Evolutionary conservation across 2,797 vertebrate genomes (phyloP).

Genomic region (Microhierax caerulescens): DNA sequence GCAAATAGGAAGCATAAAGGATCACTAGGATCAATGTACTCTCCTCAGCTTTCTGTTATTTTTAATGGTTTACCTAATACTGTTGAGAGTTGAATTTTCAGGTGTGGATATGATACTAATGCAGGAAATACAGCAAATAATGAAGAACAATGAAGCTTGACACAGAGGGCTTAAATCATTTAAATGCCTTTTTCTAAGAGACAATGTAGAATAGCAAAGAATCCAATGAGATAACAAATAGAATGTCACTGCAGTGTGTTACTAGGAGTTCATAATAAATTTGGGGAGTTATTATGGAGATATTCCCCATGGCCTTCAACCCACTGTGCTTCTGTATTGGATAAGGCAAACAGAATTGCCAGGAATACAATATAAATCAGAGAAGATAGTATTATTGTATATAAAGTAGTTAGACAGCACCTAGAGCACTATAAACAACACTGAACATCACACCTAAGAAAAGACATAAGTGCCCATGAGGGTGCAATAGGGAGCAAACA

Average conservation of each 20-base stretch:
- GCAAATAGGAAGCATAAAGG: constrained; percentile 47
- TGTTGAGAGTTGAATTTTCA: constrained; percentile 31
- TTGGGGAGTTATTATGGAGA: constrained; percentile 53
- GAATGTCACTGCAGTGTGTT: neutral
- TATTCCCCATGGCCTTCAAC: constrained; percentile 50
- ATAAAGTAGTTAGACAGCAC: constrained; percentile 60
- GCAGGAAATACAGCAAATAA: constrained; percentile 12
- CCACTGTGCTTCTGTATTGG: constrained; percentile 9
- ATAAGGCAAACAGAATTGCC: constrained; percentile 45
- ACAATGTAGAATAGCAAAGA: constrained; percentile 48
- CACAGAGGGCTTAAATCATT: constrained; percentile 48
- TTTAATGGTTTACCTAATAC: constrained; percentile 5
- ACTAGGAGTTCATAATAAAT: constrained; percentile 59
- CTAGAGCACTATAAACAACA: constrained; percentile 65
- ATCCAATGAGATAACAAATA: constrained; percentile 34
- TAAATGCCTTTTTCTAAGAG: constrained; percentile 43
- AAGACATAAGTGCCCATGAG: constrained; percentile 60
- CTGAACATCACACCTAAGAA: constrained; percentile 46
- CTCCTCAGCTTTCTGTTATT: constrained; percentile 34
- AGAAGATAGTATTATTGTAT: constrained; percentile 61
- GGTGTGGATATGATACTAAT: constrained; percentile 42
- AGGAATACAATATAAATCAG: constrained; percentile 65
- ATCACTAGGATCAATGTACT: constrained; percentile 28
- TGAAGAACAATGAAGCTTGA: neutral
- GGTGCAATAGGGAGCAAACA: constrained; percentile 22